A percentile compares a stretch with the other conserved stretches of the same genome.
Evolutionary conservation across 2,888 invertebrate species (phyloP).

Genomic region (Polydrusus pterygomalis): DNA sequence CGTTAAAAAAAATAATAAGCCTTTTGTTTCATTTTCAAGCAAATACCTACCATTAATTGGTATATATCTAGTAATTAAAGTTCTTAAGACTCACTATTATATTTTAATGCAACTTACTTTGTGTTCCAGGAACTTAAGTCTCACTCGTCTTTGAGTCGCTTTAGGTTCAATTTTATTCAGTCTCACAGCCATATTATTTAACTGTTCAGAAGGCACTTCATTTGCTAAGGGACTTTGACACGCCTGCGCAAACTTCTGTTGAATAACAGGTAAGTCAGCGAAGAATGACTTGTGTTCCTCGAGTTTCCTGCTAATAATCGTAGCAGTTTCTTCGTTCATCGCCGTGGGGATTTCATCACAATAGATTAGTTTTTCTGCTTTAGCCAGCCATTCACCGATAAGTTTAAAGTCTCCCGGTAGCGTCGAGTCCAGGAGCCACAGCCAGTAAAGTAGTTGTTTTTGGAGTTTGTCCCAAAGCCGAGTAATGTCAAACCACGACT

Average conservation of each 20-base stretch:
- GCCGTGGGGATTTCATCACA: slow-evolving; percentile 88
- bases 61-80: not conserved
- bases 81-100: not conserved
- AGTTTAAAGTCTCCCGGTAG: slow-evolving; percentile 90
- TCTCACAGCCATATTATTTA: slow-evolving; percentile 87
- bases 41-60: no score
- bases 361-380: slow-evolving; percentile 87
- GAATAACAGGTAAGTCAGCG: slow-evolving; percentile 85
- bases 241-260: slow-evolving; percentile 86
- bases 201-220: slow-evolving; percentile 85
- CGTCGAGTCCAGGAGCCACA: slow-evolving; percentile 89
- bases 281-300: slow-evolving; percentile 95
- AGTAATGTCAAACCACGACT: slow-evolving; percentile 90
- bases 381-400: slow-evolving; percentile 92
- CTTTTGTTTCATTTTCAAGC: no score
- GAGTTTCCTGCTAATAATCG: slow-evolving; percentile 89
- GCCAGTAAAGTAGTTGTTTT: slow-evolving; percentile 87
- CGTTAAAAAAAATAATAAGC: not conserved
- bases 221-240: slow-evolving; percentile 80
- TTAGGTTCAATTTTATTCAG: slow-evolving; percentile 83
- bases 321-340: slow-evolving; percentile 92
- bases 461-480: slow-evolving; percentile 88
- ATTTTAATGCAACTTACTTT: slow-evolving; percentile 74
- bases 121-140: slow-evolving; percentile 92
- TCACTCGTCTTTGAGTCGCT: slow-evolving; percentile 88